Conservation (phyloP, 2,113 vertebrate genomes). For the Falco punctatus region DNA sequence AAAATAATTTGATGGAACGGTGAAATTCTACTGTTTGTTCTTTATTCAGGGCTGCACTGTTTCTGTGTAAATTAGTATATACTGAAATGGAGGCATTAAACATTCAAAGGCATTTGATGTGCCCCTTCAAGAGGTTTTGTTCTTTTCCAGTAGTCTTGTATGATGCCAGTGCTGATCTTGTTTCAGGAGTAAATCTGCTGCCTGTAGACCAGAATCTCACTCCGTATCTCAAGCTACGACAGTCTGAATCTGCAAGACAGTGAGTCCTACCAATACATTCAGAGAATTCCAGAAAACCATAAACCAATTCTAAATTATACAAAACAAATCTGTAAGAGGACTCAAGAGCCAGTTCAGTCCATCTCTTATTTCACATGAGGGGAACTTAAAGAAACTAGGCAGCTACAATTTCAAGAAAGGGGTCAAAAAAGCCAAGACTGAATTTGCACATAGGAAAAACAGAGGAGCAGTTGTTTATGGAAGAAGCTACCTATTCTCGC, state of each 20-base stretch:
- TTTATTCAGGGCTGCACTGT: not conserved
- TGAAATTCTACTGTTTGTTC: not conserved
- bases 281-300: not conserved
- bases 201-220: not conserved
- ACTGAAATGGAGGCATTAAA: not conserved
- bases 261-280: not conserved
- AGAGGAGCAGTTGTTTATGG: not conserved
- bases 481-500: not conserved
- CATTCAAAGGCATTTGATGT: not conserved
- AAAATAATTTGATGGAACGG: not conserved
- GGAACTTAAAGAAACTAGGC: not conserved
- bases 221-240: rapidly evolving
- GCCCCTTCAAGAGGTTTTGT: not conserved
- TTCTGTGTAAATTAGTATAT: not conserved
- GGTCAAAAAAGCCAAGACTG: not conserved
- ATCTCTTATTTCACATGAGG: not conserved
- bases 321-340: not conserved
- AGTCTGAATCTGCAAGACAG: not conserved
- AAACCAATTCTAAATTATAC: not conserved
- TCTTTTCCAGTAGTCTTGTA: not conserved
- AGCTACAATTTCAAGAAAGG: not conserved
- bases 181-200: not conserved
- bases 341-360: not conserved
- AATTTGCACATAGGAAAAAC: not conserved
- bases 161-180: not conserved